A percentile compares a stretch with the other conserved stretches of the same genome.
Conservation (phyloP, 2,888 invertebrate genomes). For the Tethea ocularis region DNA sequence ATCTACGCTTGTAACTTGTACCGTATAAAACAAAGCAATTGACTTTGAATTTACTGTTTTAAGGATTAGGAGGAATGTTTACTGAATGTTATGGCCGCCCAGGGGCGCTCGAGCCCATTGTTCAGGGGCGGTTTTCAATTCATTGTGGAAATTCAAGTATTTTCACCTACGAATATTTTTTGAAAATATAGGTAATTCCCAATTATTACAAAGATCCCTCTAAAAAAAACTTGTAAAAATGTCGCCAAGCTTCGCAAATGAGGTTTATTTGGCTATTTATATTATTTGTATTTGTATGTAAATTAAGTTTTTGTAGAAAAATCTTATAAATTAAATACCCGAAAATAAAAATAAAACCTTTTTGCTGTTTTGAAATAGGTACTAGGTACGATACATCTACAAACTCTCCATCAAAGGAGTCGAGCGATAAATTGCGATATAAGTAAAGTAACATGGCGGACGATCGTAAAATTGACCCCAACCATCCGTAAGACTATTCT, state of each 20-base stretch:
- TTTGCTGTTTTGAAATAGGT: too few relatives aligned
- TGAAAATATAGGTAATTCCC: too few relatives aligned
- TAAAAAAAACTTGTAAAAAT: too few relatives aligned
- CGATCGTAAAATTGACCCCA: slow-evolving; percentile 70
- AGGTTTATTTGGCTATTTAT: too few relatives aligned
- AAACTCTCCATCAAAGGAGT: slow-evolving; percentile 19
- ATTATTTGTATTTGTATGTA: too few relatives aligned
- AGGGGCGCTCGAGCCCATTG: slow-evolving; percentile 34
- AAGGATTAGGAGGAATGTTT: slow-evolving; percentile 46
- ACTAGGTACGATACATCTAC: too few relatives aligned
- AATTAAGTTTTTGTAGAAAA: too few relatives aligned
- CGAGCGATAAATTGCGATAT: slow-evolving; percentile 32
- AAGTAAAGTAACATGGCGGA: slow-evolving; percentile 35
- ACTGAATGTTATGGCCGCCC: slow-evolving; percentile 27
- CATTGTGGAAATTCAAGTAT: slow-evolving; percentile 12
- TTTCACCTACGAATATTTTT: neutral
- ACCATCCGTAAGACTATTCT: slow-evolving; percentile 26
- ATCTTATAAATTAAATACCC: too few relatives aligned
- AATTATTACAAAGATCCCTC: too few relatives aligned
- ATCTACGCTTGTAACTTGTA: slow-evolving; percentile 23
- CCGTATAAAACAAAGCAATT: slow-evolving; percentile 33
- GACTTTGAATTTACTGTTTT: slow-evolving; percentile 51
- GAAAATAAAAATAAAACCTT: too few relatives aligned
- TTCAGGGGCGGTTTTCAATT: slow-evolving; percentile 48
- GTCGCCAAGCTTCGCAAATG: too few relatives aligned